phyloP scores from a whole-genome alignment of 2,888 invertebrate genomes.

The Hyposoter dolosus region DNA sequence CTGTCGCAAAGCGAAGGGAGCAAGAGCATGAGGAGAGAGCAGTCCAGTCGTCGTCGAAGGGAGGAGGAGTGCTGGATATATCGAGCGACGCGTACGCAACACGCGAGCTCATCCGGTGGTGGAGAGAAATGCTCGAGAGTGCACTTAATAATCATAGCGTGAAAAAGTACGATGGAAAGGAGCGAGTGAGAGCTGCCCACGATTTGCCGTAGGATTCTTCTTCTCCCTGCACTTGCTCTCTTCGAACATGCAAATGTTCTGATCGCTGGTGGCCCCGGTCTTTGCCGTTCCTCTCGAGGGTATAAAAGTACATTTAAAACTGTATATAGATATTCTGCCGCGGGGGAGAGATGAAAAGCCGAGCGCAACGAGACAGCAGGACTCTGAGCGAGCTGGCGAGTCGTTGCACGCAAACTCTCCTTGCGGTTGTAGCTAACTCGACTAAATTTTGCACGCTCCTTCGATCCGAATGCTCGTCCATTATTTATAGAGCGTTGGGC shows the following conservation, averaged over 20 bases:
- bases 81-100: constrained; percentile 44
- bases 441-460: constrained; percentile 28
- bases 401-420: constrained; percentile 42
- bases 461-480: background rate
- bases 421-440: constrained; percentile 15
- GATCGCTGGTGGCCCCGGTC: constrained; percentile 46
- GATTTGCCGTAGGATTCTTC: constrained; percentile 41
- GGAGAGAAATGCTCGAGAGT: constrained; percentile 61
- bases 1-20: constrained; percentile 54
- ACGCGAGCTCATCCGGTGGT: constrained; percentile 63
- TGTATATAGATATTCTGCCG: constrained; percentile 5
- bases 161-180: constrained; percentile 61
- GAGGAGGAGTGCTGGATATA: constrained; percentile 45
- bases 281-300: constrained; percentile 23
- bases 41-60: constrained; percentile 29
- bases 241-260: constrained; percentile 55
- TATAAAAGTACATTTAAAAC: constrained; percentile 31
- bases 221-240: background rate
- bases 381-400: background rate
- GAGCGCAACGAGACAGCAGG: constrained; percentile 19
- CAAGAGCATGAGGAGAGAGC: background rate
- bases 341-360: constrained; percentile 24
- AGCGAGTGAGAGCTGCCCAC: constrained; percentile 51
- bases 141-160: constrained; percentile 80
- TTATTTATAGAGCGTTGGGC: constrained; percentile 21